Evolutionary conservation across 2,113 vertebrate species (phyloP).

Genomic region (Phyllopteryx taeniolatus): DNA sequence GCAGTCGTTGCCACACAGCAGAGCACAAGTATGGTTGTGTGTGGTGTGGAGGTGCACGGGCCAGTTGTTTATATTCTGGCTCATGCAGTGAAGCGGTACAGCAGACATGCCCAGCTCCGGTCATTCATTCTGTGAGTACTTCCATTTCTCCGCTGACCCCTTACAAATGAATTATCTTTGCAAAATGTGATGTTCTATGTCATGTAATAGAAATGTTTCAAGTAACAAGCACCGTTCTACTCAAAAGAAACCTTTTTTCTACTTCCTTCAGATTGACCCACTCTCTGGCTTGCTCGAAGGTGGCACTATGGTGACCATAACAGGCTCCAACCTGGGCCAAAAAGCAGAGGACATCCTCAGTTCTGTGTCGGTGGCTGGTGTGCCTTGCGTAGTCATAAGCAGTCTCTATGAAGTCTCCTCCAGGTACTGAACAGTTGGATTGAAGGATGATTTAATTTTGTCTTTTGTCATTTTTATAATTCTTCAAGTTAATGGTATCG

Average conservation of each 20-base stretch:
- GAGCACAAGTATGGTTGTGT: slow-evolving; percentile 84
- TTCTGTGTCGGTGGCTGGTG: slow-evolving; percentile 84
- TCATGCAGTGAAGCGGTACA: slow-evolving; percentile 81
- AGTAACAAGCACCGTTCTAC: neutral
- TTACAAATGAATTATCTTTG: neutral
- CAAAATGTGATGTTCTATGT: neutral
- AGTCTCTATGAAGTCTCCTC: slow-evolving; percentile 89
- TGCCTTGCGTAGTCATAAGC: slow-evolving; percentile 81
- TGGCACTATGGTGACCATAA: slow-evolving; percentile 87
- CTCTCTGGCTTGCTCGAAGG: slow-evolving; percentile 89
- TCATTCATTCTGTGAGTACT: slow-evolving; percentile 84
- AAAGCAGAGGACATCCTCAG: slow-evolving; percentile 85
- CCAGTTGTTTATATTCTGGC: slow-evolving; percentile 81
- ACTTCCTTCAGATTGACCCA: slow-evolving; percentile 81
- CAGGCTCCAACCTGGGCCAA: slow-evolving; percentile 94
- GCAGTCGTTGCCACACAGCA: slow-evolving; percentile 92
- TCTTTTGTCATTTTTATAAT: no score
- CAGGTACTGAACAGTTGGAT: slow-evolving; percentile 72
- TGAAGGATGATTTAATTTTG: neutral
- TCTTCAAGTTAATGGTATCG: neutral
- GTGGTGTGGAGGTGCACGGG: slow-evolving; percentile 83
- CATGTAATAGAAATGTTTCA: neutral
- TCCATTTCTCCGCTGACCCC: neutral
- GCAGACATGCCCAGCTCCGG: slow-evolving; percentile 85
- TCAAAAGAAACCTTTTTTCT: neutral